These are phyloP conservation scores for Pelodytes ibericus DNA, from an alignment of 2,797 vertebrate species.

Conservation along the genomic window DNA sequence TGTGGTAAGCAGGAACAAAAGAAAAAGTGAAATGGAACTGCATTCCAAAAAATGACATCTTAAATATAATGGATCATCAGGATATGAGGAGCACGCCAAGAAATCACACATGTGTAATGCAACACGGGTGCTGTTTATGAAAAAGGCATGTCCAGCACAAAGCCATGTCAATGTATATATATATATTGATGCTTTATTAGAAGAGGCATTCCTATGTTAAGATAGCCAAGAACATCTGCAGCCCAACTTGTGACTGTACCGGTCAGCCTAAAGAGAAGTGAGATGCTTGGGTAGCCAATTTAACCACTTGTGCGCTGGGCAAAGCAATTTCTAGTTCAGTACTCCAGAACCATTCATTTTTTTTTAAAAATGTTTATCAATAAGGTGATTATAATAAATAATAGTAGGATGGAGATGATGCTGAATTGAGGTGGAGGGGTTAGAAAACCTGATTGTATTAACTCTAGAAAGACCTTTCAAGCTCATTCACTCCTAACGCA, in stretches of 20 bases:
- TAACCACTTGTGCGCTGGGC: background rate
- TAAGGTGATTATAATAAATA: background rate
- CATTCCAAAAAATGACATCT: conserved; percentile 39
- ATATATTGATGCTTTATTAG: conserved; percentile 28
- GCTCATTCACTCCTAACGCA: background rate
- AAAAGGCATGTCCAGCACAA: conserved; percentile 45
- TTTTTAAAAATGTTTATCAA: too few relatives aligned
- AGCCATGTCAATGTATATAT: conserved; percentile 17
- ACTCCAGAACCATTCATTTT: too few relatives aligned
- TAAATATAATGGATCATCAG: conserved; percentile 44
- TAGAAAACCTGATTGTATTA: too few relatives aligned
- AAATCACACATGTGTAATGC: conserved; percentile 37
- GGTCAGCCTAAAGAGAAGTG: background rate
- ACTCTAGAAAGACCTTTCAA: background rate
- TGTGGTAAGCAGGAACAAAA: conserved; percentile 2
- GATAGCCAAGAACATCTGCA: conserved; percentile 47
- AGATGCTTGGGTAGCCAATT: background rate
- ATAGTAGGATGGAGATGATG: background rate
- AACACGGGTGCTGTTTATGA: conserved; percentile 42
- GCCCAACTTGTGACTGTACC: background rate
- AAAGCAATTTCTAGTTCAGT: too few relatives aligned
- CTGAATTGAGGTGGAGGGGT: too few relatives aligned
- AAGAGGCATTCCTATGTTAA: conserved; percentile 17
- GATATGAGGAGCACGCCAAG: conserved; percentile 12
- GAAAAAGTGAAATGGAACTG: background rate